Conservation (phyloP, 2,888 invertebrate genomes). For the Lasioglossum lativentre region DNA sequence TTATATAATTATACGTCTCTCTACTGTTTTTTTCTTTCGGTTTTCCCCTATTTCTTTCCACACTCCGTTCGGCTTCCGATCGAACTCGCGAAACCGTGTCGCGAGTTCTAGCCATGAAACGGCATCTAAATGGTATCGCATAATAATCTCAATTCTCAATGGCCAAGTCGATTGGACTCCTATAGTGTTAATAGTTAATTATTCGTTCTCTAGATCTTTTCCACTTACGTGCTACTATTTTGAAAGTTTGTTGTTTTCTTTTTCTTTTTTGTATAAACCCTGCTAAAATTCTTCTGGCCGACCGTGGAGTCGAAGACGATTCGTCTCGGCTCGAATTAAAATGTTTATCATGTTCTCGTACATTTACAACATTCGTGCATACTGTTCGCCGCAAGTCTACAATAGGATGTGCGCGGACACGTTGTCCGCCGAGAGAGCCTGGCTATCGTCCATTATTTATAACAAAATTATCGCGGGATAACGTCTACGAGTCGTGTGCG, state of each 20-base stretch:
- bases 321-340: neutral
- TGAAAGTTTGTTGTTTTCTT: constrained; percentile 35
- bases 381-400: neutral
- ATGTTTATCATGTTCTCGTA: neutral
- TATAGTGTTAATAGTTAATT: constrained; percentile 51
- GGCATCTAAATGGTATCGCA: constrained; percentile 35
- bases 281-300: constrained; percentile 69
- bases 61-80: constrained; percentile 14
- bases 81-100: constrained; percentile 19
- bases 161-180: constrained; percentile 76
- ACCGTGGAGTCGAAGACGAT: constrained; percentile 13
- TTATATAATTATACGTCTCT: constrained; percentile 64
- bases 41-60: constrained; percentile 21
- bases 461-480: neutral
- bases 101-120: neutral
- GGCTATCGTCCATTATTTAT: neutral
- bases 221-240: constrained; percentile 59
- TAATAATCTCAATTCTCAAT: constrained; percentile 78
- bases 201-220: constrained; percentile 51
- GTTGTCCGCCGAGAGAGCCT: constrained; percentile 14
- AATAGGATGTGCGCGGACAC: neutral
- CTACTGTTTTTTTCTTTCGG: constrained; percentile 42
- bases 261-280: constrained; percentile 73
- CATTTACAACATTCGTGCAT: neutral
- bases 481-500: constrained; percentile 34